phyloP scores from a whole-genome alignment of 2,888 invertebrate species.

The Stenoptilia bipunctidactyla region DNA sequence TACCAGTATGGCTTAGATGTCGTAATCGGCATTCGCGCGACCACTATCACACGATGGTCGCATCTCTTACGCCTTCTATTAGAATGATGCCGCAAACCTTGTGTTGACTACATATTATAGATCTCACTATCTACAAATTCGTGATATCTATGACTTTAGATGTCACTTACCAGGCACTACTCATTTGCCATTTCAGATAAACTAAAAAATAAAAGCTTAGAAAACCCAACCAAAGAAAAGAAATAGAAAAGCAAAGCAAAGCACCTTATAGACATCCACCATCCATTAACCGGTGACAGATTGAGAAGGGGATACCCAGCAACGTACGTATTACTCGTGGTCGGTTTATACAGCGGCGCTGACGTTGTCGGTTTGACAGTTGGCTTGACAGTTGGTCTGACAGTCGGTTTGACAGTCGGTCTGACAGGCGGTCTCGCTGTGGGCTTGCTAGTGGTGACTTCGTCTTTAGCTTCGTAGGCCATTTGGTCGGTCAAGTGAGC shows the following conservation, averaged over 20 bases:
- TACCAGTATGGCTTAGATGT: too few relatives aligned
- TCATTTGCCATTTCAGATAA: too few relatives aligned
- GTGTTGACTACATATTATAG: too few relatives aligned
- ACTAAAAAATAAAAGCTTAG: conserved; percentile 8
- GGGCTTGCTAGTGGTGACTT: conserved; percentile 17
- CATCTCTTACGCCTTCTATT: too few relatives aligned
- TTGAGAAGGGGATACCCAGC: conserved; percentile 16
- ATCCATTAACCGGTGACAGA: conserved; percentile 20
- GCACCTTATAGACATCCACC: conserved; percentile 33
- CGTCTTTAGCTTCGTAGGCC: conserved; percentile 63
- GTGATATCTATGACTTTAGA: too few relatives aligned
- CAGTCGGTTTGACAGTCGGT: conserved; percentile 11
- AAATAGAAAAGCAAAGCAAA: conserved; percentile 29
- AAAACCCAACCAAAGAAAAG: conserved; percentile 7
- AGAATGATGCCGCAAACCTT: too few relatives aligned
- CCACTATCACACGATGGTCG: too few relatives aligned
- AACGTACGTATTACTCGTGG: conserved; percentile 10
- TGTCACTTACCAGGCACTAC: too few relatives aligned
- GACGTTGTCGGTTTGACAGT: conserved; percentile 24
- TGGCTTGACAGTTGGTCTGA: conserved; percentile 16
- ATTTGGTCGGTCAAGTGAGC: conserved; percentile 73
- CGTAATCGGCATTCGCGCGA: too few relatives aligned
- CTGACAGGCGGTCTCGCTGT: conserved; percentile 16
- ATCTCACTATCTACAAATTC: too few relatives aligned
- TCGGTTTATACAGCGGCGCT: not conserved